Percentiles rank a stretch among this genome's conserved stretches.
Conservation (phyloP, 2,113 vertebrate genomes). For the Bos indicus region DNA sequence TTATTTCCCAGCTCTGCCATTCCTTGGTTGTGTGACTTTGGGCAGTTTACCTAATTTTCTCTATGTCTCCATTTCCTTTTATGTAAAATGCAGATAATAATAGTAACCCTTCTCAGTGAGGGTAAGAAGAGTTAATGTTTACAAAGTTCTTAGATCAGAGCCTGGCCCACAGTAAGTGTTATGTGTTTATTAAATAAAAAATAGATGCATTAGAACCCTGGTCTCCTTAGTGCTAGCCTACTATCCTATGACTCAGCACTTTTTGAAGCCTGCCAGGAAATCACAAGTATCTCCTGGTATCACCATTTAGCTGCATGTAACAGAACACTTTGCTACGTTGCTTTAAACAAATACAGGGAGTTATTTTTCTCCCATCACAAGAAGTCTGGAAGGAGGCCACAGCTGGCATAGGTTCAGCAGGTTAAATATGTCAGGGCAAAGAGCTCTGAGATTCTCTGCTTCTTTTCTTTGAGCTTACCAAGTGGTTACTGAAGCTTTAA, state of each 20-base stretch:
- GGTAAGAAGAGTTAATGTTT: background rate
- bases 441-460: background rate
- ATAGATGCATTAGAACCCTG: background rate
- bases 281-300: background rate
- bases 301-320: background rate
- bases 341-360: background rate
- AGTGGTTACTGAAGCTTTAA: background rate
- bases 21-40: background rate
- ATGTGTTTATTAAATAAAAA: background rate
- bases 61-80: background rate
- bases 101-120: background rate
- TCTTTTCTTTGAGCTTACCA: background rate
- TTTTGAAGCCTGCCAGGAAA: background rate
- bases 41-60: background rate
- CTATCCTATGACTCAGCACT: background rate
- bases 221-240: background rate
- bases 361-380: background rate
- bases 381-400: background rate
- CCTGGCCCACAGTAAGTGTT: background rate
- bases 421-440: background rate
- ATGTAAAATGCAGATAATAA: background rate
- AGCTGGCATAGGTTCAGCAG: background rate
- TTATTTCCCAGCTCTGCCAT: background rate
- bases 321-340: background rate
- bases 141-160: background rate